Conservation (phyloP, 1,140 invertebrate species). For the Drosophila melanica region DNA sequence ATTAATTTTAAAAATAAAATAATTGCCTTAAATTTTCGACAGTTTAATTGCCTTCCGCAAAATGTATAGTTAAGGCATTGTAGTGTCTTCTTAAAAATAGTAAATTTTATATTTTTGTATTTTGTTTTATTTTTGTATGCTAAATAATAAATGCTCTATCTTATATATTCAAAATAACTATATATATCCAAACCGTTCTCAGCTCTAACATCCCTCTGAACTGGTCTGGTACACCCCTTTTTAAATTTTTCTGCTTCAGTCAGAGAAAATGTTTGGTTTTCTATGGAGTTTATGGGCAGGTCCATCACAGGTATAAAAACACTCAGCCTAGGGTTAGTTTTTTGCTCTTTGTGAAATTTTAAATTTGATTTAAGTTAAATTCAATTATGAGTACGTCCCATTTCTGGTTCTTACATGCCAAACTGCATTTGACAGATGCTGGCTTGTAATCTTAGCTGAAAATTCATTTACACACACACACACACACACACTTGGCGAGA, state of each 20-base stretch:
- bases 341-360: conserved; percentile 46
- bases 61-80: too few relatives aligned
- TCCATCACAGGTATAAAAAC: conserved; percentile 65
- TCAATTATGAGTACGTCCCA: conserved; percentile 59
- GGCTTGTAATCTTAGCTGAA: conserved; percentile 49
- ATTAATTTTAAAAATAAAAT: too few relatives aligned
- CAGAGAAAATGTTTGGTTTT: conserved; percentile 41
- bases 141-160: too few relatives aligned
- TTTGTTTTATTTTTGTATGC: too few relatives aligned
- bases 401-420: conserved; percentile 11
- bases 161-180: background rate
- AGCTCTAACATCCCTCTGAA: conserved; percentile 10
- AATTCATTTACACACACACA: conserved; percentile 18
- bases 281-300: conserved; percentile 38
- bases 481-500: conserved; percentile 16
- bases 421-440: conserved; percentile 55
- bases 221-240: conserved; percentile 1
- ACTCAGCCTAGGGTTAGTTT: conserved; percentile 31
- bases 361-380: conserved; percentile 71
- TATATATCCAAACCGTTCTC: background rate
- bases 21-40: too few relatives aligned
- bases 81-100: too few relatives aligned
- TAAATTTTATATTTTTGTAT: too few relatives aligned
- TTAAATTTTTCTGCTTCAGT: conserved; percentile 17
- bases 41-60: too few relatives aligned